Conservation (phyloP, 2,113 vertebrate genomes). For the Artemisiospiza belli region DNA sequence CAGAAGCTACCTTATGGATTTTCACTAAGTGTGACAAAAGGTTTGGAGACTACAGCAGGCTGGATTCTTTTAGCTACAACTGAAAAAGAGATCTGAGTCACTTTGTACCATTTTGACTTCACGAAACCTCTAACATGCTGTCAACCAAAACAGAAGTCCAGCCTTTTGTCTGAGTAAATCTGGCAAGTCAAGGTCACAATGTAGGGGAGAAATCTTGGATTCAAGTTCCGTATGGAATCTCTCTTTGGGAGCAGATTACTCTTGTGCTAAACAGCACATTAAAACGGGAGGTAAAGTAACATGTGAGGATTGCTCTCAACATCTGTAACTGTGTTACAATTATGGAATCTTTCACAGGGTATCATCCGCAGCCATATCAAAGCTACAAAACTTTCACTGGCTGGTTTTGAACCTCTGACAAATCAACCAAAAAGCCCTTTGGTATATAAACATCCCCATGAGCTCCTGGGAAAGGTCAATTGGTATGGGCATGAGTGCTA, state of each 20-base stretch:
- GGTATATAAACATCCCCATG: neutral
- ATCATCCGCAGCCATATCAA: neutral
- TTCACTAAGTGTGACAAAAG: neutral
- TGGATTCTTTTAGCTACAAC: constrained; percentile 16
- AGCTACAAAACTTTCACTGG: neutral
- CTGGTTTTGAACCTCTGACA: neutral
- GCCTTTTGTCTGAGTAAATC: neutral
- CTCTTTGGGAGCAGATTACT: neutral
- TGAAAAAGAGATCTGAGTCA: constrained; percentile 25
- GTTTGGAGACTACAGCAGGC: neutral
- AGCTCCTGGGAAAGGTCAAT: neutral
- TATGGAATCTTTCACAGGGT: neutral
- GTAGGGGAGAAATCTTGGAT: neutral
- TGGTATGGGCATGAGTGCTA: neutral
- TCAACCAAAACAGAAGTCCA: neutral
- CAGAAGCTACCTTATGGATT: neutral
- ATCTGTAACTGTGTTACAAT: neutral
- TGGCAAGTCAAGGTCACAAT: neutral
- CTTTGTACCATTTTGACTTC: neutral
- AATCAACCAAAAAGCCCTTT: neutral
- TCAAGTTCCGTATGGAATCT: neutral
- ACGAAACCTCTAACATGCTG: neutral
- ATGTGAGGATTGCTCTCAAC: neutral
- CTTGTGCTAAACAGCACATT: neutral
- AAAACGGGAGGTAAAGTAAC: neutral